A percentile compares a stretch with the other conserved stretches of the same genome.
Conservation (phyloP, 2,113 vertebrate species). For the Boleophthalmus pectinirostris region DNA sequence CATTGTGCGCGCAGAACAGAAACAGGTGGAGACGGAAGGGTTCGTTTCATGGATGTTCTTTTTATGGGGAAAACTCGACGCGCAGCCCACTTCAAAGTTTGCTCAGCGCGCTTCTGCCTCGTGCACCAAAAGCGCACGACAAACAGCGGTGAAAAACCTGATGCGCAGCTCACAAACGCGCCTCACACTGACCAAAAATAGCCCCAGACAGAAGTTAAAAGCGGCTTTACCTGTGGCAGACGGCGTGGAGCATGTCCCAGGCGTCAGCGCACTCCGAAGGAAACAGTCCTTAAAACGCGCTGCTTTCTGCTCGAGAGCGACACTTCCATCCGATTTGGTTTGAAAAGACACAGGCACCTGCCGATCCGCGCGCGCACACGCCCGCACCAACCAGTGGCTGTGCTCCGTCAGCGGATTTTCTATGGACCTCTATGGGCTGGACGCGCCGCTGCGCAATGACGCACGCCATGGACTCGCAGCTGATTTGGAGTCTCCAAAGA, state of each 20-base stretch:
- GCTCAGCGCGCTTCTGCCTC: conserved; percentile 6
- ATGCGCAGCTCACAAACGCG: neutral
- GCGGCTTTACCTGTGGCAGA: conserved; percentile 56
- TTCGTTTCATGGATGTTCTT: neutral
- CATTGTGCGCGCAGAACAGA: neutral
- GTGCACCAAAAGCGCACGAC: conserved; percentile 6
- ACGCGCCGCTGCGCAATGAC: conserved; percentile 69
- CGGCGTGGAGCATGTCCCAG: conserved; percentile 38
- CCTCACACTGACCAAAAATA: neutral
- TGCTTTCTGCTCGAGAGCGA: conserved; percentile 18
- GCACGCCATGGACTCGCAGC: conserved; percentile 49
- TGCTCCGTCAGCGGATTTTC: conserved; percentile 62
- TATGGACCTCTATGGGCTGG: conserved; percentile 41
- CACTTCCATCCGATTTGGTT: conserved; percentile 31
- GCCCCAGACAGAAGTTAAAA: conserved; percentile 21
- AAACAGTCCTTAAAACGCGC: conserved; percentile 36
- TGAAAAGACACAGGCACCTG: conserved; percentile 51
- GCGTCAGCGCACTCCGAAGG: conserved; percentile 42
- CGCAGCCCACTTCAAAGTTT: conserved; percentile 47
- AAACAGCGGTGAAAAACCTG: neutral
- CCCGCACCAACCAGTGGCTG: conserved; percentile 51
- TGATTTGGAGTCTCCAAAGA: conserved; percentile 56
- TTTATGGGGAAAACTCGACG: neutral
- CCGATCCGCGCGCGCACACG: conserved; percentile 46
- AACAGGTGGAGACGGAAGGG: neutral